Evolutionary conservation across 2,888 invertebrate species (phyloP).

Genomic region (Syrphus vitripennis): DNA sequence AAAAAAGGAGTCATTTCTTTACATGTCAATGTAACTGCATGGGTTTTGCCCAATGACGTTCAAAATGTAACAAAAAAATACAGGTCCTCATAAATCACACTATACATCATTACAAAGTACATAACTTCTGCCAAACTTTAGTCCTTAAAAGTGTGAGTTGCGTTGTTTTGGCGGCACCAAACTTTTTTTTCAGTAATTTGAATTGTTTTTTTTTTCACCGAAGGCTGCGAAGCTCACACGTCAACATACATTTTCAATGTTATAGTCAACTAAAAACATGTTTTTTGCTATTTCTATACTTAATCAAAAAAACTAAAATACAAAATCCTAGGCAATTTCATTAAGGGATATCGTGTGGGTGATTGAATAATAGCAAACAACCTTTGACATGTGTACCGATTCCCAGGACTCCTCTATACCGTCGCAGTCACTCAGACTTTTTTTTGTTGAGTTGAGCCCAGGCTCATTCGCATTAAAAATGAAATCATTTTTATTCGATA

Average conservation of each 20-base stretch:
- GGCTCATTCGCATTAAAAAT: conserved; percentile 45
- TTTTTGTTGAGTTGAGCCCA: neutral
- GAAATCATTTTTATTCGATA: conserved; percentile 67
- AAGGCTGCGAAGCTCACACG: neutral
- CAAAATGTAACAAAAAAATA: too few species aligned
- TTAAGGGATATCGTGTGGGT: conserved; percentile 59
- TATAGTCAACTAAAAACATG: neutral
- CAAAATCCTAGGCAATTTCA: conserved; percentile 37
- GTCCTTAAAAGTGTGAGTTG: neutral
- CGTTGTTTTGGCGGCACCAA: neutral
- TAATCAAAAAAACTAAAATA: neutral
- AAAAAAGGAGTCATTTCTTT: too few species aligned
- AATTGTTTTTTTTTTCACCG: neutral
- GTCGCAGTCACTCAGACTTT: neutral
- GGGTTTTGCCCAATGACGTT: too few species aligned
- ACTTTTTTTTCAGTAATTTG: neutral
- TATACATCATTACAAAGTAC: too few species aligned
- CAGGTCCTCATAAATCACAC: too few species aligned
- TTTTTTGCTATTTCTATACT: neutral
- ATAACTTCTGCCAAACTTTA: neutral
- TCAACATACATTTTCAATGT: neutral
- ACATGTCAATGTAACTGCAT: too few species aligned
- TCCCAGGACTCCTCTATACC: conserved; percentile 43
- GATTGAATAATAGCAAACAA: conserved; percentile 65
- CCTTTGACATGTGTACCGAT: conserved; percentile 61